These are phyloP conservation scores for Pycnomerus fuliginosus DNA, from an alignment of 2,888 invertebrate species.

Conservation along the genomic window DNA sequence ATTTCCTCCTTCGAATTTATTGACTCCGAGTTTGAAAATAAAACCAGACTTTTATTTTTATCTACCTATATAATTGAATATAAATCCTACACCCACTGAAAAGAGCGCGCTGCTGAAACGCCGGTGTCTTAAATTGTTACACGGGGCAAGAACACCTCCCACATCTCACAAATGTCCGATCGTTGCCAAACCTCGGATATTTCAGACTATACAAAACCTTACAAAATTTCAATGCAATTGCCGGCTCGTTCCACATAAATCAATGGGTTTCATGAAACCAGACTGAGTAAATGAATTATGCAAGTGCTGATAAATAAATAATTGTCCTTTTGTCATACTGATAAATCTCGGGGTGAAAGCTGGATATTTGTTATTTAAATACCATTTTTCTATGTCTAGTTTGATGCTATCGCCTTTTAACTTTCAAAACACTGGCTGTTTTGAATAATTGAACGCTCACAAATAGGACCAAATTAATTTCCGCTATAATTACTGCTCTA, in stretches of 20 bases:
- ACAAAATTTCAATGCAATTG: not conserved
- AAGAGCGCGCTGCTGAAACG: conserved; percentile 25
- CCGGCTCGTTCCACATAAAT: conserved; percentile 3
- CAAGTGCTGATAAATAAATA: conserved; percentile 16
- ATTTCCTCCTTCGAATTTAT: conserved; percentile 5
- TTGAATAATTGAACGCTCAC: conserved; percentile 18
- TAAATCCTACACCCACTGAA: conserved; percentile 29
- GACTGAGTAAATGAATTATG: conserved; percentile 19
- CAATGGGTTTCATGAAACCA: conserved; percentile 3
- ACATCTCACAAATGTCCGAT: conserved; percentile 12
- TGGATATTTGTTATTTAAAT: conserved; percentile 20
- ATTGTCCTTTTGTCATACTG: conserved; percentile 19
- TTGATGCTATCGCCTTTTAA: conserved; percentile 18
- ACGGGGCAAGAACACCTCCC: no score
- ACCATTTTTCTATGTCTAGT: conserved; percentile 18
- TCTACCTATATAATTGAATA: conserved; percentile 24
- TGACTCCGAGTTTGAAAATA: conserved; percentile 1
- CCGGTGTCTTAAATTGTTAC: conserved; percentile 27
- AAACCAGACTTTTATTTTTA: conserved; percentile 25
- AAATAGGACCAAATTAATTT: no score
- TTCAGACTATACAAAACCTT: not conserved
- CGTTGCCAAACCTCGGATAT: conserved; percentile 13
- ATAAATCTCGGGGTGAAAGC: conserved; percentile 24
- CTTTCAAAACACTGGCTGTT: conserved; percentile 16
- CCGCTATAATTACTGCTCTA: no score